Conservation (phyloP, 2,797 vertebrate species). For the Phataginus tetradactyla region DNA sequence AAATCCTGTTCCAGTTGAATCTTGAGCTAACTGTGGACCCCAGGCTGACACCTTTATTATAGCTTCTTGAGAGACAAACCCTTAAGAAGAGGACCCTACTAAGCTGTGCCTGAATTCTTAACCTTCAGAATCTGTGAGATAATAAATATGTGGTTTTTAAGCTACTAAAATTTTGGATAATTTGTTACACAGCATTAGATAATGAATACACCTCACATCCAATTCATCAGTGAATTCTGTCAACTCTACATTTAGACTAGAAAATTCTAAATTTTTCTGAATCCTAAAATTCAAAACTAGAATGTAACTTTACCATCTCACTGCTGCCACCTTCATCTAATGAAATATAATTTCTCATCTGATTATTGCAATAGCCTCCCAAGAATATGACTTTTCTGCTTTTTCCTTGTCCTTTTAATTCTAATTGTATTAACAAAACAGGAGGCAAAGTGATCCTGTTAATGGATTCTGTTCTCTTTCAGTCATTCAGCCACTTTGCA, state of each 20-base stretch:
- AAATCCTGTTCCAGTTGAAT: background rate
- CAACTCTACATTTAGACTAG: background rate
- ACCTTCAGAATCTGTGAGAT: background rate
- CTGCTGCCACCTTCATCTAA: background rate
- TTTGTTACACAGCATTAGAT: background rate
- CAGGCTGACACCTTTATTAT: background rate
- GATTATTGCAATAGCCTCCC: background rate
- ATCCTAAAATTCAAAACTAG: background rate
- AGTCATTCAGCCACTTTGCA: background rate
- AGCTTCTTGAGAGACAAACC: background rate
- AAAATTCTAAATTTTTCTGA: constrained; percentile 10
- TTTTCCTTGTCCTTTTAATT: background rate
- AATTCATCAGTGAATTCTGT: background rate
- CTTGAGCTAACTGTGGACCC: background rate
- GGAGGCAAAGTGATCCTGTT: background rate
- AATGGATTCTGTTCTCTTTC: background rate
- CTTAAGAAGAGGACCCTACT: background rate
- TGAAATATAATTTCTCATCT: background rate
- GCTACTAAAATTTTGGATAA: background rate
- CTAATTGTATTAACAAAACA: background rate
- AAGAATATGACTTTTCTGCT: background rate
- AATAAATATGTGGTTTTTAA: background rate
- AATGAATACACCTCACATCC: background rate
- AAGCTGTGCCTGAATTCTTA: background rate
- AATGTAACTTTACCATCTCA: background rate